A percentile compares a stretch with the other conserved stretches of the same genome.
Conservation (phyloP, 2,113 vertebrate species). For the Turdus rufiventris region DNA sequence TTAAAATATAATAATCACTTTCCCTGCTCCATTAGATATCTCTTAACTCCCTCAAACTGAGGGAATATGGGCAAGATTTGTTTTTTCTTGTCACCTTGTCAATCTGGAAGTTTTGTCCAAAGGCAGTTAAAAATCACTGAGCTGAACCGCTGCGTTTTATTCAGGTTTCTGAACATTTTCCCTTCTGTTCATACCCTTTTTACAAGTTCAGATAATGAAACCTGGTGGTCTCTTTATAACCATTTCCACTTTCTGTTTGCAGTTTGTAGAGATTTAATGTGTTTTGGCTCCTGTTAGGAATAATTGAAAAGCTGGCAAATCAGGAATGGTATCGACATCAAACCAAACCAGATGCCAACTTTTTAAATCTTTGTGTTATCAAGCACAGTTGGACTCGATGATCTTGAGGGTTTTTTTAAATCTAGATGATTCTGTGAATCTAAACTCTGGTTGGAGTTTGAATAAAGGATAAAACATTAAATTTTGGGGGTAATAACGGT, state of each 20-base stretch:
- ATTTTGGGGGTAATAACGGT: background rate
- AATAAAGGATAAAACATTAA: background rate
- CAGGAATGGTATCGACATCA: background rate
- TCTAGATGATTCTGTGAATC: background rate
- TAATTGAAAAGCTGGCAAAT: background rate
- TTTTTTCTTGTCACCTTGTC: constrained; percentile 30
- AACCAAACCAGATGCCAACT: background rate
- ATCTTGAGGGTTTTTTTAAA: background rate
- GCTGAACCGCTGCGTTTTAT: background rate
- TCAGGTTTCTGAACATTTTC: background rate
- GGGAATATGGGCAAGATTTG: background rate
- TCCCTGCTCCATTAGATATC: background rate
- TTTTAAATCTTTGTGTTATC: background rate
- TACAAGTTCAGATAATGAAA: background rate
- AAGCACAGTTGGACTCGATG: background rate
- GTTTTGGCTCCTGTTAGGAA: background rate
- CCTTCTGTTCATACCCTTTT: background rate
- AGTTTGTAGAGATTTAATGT: background rate
- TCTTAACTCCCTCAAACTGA: background rate
- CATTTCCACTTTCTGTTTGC: background rate
- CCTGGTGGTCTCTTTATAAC: background rate
- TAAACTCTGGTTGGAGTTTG: background rate
- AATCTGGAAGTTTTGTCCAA: background rate
- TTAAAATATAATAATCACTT: background rate
- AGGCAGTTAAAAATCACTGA: background rate